Evolutionary conservation across 2,113 vertebrate genomes (phyloP), one percentile per base, ranked within the genome.

Genomic region (Cynoglossus semilaevis): DNA sequence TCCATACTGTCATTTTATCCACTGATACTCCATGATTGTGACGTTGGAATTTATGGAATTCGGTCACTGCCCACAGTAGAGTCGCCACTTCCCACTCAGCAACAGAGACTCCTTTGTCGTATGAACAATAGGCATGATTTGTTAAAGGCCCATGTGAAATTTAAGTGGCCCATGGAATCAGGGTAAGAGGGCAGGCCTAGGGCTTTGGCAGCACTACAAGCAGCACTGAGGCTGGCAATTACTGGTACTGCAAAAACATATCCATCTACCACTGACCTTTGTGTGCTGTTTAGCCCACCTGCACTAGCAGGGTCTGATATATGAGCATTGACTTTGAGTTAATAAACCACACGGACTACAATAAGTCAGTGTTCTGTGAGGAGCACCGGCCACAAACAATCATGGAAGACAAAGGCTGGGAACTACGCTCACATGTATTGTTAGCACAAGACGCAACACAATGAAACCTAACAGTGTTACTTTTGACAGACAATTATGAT

Each of bases 61-160:
- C 60, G 52, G 51, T 63, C 38, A 11, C 46, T n/a, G 65, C 72
- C 51, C 57, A 66, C 40, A 3, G 43, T 18, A 63, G 57, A 54
- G 66, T 64, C 51, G 6, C 38, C 19, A 37, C 66, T 60, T 70
- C 55, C 49, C 52, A 45, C 61, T 63, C 51, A 61, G 68, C 43
- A 62, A 85, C 76, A 84, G 74, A 80, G 76, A 42, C 77, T 37
- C 72, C 60, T 74, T 87, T 87, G 86, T 88, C 52, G 57, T 3
- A 44, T 41, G 48, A 80, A 82, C 82, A 86, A 85, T 80, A 50
- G 78, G 35, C 49, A 53, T 51, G 58, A 79, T 67, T 77, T 77
- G 66, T 82, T 57, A 53, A 79, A 77, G 11, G 51, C 18, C 63
- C 76, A 67, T 74, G 80, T 74, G 72, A 76, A 85, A 71, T 72